Percentiles rank a stretch among this genome's conserved stretches.
Conservation (phyloP, 2,888 invertebrate genomes). For the Disparrhopalites patrizii region DNA sequence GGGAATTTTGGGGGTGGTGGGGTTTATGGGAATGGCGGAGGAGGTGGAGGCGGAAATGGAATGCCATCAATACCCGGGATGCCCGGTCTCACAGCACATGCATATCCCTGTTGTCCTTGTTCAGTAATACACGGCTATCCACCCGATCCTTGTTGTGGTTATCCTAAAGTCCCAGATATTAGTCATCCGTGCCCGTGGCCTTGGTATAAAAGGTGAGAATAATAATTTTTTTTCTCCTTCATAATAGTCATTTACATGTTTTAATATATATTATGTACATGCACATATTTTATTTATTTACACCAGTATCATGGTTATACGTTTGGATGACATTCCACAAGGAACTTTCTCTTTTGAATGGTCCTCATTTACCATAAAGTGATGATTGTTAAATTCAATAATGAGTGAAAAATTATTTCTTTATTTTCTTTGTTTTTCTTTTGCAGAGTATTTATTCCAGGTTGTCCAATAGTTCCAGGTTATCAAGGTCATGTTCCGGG, state of each 20-base stretch:
- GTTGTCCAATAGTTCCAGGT: conserved; percentile 37
- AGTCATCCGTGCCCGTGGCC: conserved; percentile 28
- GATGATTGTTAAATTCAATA: background rate
- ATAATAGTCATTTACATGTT: no score
- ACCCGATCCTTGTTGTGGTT: background rate
- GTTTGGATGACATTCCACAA: no score
- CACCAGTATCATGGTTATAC: no score
- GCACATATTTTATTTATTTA: no score
- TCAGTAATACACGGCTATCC: no score
- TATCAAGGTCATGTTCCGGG: conserved; percentile 45
- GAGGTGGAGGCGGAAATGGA: background rate
- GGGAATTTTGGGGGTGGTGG: background rate
- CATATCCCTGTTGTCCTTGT: no score
- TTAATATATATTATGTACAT: background rate
- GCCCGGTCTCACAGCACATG: background rate
- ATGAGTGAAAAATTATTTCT: background rate
- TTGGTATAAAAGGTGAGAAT: conserved; percentile 19
- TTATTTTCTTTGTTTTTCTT: background rate
- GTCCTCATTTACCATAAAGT: background rate
- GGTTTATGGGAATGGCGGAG: background rate
- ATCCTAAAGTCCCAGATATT: conserved; percentile 9
- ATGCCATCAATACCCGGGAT: background rate
- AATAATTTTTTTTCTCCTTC: no score
- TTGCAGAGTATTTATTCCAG: conserved; percentile 34
- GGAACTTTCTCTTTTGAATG: no score